Conservation (phyloP, 2,888 invertebrate genomes). For the Antitype chi region DNA sequence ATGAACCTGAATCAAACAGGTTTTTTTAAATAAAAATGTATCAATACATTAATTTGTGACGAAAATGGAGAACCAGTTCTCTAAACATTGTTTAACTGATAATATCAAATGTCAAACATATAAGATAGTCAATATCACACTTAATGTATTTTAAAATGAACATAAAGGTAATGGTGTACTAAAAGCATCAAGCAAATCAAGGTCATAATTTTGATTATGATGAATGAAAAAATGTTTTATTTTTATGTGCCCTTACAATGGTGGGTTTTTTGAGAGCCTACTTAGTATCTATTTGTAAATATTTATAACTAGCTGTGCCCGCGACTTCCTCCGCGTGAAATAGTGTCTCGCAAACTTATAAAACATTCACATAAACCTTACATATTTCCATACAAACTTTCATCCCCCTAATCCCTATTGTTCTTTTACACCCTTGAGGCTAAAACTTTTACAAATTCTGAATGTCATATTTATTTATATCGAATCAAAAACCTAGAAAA, state of each 20-base stretch:
- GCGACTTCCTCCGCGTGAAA: too few relatives aligned
- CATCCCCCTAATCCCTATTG: too few relatives aligned
- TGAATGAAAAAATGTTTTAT: too few relatives aligned
- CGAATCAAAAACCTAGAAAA: too few relatives aligned
- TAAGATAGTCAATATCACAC: slow-evolving; percentile 19
- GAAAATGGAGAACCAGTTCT: slow-evolving; percentile 37
- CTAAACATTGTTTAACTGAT: slow-evolving; percentile 21
- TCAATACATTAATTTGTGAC: background rate
- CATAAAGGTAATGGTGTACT: background rate
- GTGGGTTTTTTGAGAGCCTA: background rate
- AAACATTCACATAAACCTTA: too few relatives aligned
- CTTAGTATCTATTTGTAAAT: background rate
- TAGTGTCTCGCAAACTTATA: too few relatives aligned
- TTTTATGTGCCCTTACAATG: background rate
- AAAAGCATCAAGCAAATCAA: background rate
- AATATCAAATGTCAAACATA: slow-evolving; percentile 30
- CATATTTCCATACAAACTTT: too few relatives aligned
- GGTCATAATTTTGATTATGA: background rate
- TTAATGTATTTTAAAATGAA: slow-evolving; percentile 31
- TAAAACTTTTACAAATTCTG: too few relatives aligned
- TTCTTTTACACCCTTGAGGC: too few relatives aligned
- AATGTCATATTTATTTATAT: too few relatives aligned
- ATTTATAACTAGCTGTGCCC: too few relatives aligned
- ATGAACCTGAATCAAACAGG: slow-evolving; percentile 26
- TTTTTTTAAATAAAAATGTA: slow-evolving; percentile 13